phyloP scores from a whole-genome alignment of 2,888 invertebrate genomes.

The Terebella lapidaria region DNA sequence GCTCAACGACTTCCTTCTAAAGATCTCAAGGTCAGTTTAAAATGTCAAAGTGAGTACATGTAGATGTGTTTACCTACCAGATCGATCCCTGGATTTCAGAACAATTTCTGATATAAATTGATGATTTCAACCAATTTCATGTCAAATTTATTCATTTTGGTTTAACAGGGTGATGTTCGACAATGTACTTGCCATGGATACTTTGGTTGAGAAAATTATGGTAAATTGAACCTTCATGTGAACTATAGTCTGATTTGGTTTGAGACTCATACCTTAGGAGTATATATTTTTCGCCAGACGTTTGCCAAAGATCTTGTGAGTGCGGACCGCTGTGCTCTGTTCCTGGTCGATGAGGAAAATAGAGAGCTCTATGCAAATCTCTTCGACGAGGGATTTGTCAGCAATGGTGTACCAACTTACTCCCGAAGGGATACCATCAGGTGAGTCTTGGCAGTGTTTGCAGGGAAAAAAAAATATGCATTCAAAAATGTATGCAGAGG shows the following conservation, averaged over 20 bases:
- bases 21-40: constrained; percentile 16
- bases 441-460: too few species aligned
- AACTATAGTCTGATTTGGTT: too few species aligned
- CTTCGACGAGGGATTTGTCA: constrained; percentile 35
- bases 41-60: too few species aligned
- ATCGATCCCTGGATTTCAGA: too few species aligned
- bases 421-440: constrained; percentile 17
- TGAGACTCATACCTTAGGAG: too few species aligned
- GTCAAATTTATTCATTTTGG: neutral
- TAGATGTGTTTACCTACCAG: too few species aligned
- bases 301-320: constrained; percentile 36
- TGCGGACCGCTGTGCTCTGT: constrained; percentile 36
- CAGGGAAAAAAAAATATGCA: too few species aligned
- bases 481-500: too few species aligned
- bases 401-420: constrained; percentile 29
- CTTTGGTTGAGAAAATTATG: constrained; percentile 33
- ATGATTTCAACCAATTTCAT: too few species aligned
- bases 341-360: constrained; percentile 33
- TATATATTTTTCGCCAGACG: too few species aligned
- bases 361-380: constrained; percentile 33
- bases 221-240: constrained; percentile 12
- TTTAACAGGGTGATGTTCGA: constrained; percentile 31
- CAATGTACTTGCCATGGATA: constrained; percentile 32
- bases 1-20: constrained; percentile 16
- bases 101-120: too few species aligned